Evolutionary conservation across 2,113 vertebrate genomes (phyloP), one percentile per base, ranked within the genome.

Genomic region (Pluvialis apricaria): DNA sequence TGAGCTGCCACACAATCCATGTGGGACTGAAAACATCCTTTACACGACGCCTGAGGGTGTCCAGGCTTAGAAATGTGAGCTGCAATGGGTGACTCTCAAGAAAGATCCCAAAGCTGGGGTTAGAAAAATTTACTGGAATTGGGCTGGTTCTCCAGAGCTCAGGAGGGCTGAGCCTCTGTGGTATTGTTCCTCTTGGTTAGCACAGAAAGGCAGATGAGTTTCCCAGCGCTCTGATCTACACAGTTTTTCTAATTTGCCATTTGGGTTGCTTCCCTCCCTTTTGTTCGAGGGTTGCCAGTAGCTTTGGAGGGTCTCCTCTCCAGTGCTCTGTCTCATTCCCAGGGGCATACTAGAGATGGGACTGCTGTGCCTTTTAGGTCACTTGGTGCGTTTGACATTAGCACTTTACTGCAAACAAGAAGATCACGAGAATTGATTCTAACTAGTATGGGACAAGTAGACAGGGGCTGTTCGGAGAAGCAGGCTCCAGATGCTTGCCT

Each of bases 401-500:
- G 42, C 15, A 13, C 20, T 91, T 70, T 34, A 28, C 21, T 70
- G 58, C 49, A 57, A 51, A 44, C 11, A 64, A 60, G 66, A 66
- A 42, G 36, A 82, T 40, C 14, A 11, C 36, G 36, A 82, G 52
- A 71, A 64, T 15, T 81, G 31, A 82, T 79, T 85, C 73, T 28
- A 40, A 36, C 38, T 72, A 52, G 52, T 36, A 22, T 17, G 65
- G 89, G 44, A 71, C 25, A 61, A 89, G 47, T 42, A 89, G 89
- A 49, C 21, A 28, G 45, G 26, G 47, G 9, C 65, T 82, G 17
- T 61, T 75, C 12, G 11, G 65, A 79, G 64, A 68, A 76, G 61
- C 80, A 89, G 77, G 29, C 65, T 93, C 88, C 88, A 96, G 86
- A 77, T 95, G 77, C 92, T 94, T 94, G 77, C 38, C 91, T 94